Percentiles rank a stretch among this genome's conserved stretches.
Evolutionary conservation across 2,888 invertebrate genomes (phyloP).

Genomic region (Flexamia atlantica): DNA sequence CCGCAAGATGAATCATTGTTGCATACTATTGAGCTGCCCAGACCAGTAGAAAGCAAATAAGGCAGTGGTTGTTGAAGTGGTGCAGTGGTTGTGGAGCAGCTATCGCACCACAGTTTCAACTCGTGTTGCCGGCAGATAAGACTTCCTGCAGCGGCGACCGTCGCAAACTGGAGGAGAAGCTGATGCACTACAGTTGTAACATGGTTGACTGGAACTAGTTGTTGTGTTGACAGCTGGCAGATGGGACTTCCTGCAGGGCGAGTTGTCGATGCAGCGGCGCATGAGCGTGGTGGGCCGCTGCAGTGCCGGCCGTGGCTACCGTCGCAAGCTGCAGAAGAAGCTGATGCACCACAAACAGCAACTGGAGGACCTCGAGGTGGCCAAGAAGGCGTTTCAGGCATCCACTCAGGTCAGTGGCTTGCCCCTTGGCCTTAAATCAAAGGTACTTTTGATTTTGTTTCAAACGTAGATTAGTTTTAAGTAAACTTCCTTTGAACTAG

Average conservation of each 20-base stretch:
- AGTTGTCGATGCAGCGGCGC: conserved; percentile 78
- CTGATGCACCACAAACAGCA: conserved; percentile 83
- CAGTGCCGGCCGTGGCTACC: conserved; percentile 77
- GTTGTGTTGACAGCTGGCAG: conserved; percentile 72
- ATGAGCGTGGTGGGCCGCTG: conserved; percentile 71
- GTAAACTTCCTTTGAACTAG: neutral
- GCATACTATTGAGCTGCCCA: no score
- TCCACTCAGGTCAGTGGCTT: conserved; percentile 74
- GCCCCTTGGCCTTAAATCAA: conserved; percentile 38
- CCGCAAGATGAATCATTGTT: no score
- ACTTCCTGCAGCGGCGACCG: no score
- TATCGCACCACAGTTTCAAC: no score
- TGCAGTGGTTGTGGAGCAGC: no score
- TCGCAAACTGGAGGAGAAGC: no score
- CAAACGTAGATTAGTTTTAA: neutral
- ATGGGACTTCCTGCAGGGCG: conserved; percentile 95
- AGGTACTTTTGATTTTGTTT: conserved; percentile 28
- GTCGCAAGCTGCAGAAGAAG: conserved; percentile 85
- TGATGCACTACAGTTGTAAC: no score
- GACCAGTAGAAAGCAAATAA: no score
- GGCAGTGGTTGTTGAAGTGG: no score
- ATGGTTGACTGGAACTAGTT: no score
- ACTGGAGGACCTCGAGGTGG: conserved; percentile 83
- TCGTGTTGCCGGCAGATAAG: no score
- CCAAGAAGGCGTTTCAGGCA: conserved; percentile 80